phyloP scores from a whole-genome alignment of 2,113 vertebrate species.

The Odocoileus hemionus region DNA sequence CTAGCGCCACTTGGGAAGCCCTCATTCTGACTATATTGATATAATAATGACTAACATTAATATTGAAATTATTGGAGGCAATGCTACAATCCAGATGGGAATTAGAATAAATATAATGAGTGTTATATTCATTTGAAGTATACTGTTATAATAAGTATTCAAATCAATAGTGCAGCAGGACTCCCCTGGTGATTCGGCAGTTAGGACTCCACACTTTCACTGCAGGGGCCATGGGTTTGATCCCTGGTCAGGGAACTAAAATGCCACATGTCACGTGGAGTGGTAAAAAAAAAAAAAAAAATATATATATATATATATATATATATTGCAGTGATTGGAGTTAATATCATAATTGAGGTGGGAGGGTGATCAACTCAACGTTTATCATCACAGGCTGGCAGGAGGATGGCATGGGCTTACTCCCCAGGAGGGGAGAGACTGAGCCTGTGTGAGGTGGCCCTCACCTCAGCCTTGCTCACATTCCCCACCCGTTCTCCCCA shows the following conservation, averaged over 20 bases:
- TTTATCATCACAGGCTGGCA: fast-evolving
- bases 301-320: not conserved
- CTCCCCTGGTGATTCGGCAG: not conserved
- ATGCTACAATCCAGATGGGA: not conserved
- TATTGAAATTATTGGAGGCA: not conserved
- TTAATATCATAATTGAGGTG: not conserved
- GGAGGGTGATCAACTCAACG: not conserved
- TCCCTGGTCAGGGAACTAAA: not conserved
- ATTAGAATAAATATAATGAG: not conserved
- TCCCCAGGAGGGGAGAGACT: not conserved
- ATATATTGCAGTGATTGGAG: not conserved
- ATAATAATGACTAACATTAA: not conserved
- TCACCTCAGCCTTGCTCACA: fast-evolving
- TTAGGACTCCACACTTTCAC: not conserved
- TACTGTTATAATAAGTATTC: not conserved
- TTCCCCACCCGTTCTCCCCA: fast-evolving
- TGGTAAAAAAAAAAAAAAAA: not conserved
- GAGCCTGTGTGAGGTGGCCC: fast-evolving
- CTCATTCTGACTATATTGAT: not conserved
- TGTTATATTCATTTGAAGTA: not conserved
- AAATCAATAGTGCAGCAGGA: not conserved
- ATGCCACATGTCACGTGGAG: not conserved
- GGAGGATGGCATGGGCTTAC: not conserved
- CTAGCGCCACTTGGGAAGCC: not conserved
- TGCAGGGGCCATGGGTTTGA: not conserved